A percentile compares a stretch with the other conserved stretches of the same genome.
Evolutionary conservation across 2,888 invertebrate species (phyloP).

Genomic region (Strigamia maritima): DNA sequence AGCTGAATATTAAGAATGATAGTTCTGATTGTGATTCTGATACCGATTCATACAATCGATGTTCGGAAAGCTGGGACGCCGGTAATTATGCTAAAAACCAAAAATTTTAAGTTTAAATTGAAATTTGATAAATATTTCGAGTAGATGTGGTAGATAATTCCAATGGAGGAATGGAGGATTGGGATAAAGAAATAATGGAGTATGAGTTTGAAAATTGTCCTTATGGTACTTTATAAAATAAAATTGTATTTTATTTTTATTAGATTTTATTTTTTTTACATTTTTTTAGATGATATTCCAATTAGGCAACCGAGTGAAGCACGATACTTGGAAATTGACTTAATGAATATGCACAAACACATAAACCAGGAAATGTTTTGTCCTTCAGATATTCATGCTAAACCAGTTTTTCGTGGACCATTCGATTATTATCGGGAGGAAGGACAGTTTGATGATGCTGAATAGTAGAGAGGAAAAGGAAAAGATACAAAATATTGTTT

Average conservation of each 20-base stretch:
- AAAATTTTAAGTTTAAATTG: neutral
- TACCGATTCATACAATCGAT: neutral
- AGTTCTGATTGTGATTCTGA: neutral
- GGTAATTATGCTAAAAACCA: neutral
- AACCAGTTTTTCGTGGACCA: neutral
- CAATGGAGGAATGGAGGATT: neutral
- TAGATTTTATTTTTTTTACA: neutral
- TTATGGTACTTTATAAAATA: neutral
- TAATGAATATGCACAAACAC: slow-evolving; percentile 35
- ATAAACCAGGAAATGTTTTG: slow-evolving; percentile 22
- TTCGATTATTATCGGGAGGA: neutral
- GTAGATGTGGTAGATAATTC: neutral
- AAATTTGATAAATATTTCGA: neutral
- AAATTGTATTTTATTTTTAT: neutral
- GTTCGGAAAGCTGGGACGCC: neutral
- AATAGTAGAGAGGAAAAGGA: neutral
- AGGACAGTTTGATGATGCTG: slow-evolving; percentile 36
- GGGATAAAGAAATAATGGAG: neutral
- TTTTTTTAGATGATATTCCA: neutral
- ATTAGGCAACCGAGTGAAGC: neutral
- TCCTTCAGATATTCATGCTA: slow-evolving; percentile 22
- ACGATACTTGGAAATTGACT: neutral
- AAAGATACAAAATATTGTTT: neutral
- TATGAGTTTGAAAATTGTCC: neutral
- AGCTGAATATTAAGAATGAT: neutral